Percentiles rank a stretch among this genome's conserved stretches.
These are phyloP conservation scores for Recurvirostra avosetta DNA, from an alignment of 2,113 vertebrate genomes.

Conservation along the genomic window DNA sequence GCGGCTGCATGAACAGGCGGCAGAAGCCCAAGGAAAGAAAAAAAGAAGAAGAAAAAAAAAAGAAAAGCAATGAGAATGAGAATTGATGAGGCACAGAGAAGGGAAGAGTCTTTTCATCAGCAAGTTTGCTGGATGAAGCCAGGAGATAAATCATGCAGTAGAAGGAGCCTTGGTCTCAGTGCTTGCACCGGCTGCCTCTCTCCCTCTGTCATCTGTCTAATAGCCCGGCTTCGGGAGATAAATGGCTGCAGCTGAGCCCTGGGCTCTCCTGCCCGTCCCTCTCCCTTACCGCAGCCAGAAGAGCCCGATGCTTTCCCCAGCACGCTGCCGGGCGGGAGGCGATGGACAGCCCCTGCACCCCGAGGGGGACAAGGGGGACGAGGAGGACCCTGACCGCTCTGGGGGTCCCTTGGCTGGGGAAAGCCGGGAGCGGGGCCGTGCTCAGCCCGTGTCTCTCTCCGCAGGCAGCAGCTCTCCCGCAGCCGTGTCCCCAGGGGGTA, in stretches of 20 bases:
- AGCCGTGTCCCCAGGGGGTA: neutral
- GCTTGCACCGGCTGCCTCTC: constrained; percentile 8
- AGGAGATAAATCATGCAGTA: constrained; percentile 59
- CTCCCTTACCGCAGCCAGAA: neutral
- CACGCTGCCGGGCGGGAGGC: neutral
- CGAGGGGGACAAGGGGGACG: fast-evolving
- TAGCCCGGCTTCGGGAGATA: constrained; percentile 30
- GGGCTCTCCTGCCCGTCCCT: neutral
- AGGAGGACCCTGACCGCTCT: neutral
- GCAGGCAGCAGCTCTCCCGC: neutral
- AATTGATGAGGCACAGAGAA: constrained; percentile 73
- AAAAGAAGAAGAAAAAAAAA: neutral
- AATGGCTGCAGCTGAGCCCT: constrained; percentile 55
- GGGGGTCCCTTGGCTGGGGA: neutral
- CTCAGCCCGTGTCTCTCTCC: neutral
- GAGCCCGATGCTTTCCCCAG: neutral
- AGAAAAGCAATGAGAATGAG: constrained; percentile 64
- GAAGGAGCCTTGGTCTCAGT: constrained; percentile 46
- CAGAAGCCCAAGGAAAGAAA: neutral
- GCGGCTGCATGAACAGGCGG: neutral
- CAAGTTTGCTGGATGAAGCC: constrained; percentile 70
- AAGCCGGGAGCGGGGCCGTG: no score
- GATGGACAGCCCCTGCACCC: neutral
- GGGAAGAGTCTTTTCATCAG: constrained; percentile 71
- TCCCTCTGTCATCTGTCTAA: constrained; percentile 59